Percentiles rank a stretch among this genome's conserved stretches.
These are phyloP conservation scores for Aspidoscelis tigris DNA, from an alignment of 2,113 vertebrate species.

Conservation along the genomic window DNA sequence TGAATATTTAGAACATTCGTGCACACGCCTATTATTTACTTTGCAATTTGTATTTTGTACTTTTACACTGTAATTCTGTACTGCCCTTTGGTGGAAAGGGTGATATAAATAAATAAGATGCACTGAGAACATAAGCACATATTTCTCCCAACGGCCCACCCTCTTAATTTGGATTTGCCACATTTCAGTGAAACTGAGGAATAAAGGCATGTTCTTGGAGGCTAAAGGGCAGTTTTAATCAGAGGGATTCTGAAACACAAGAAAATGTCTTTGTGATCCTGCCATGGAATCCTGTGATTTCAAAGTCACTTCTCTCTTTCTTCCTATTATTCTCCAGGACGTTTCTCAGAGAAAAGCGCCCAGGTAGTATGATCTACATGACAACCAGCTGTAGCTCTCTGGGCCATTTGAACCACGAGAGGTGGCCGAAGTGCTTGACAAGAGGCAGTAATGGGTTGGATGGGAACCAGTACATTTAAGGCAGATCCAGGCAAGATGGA, in stretches of 20 bases:
- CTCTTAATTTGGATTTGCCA: conserved; percentile 60
- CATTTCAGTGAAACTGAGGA: conserved; percentile 55
- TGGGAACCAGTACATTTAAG: too few species aligned
- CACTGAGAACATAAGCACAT: neutral
- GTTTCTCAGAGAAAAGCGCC: neutral
- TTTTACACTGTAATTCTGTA: too few species aligned
- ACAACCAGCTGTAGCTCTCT: too few species aligned
- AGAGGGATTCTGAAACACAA: conserved; percentile 50
- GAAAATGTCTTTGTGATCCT: conserved; percentile 49
- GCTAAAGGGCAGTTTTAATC: conserved; percentile 54
- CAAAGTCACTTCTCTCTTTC: neutral
- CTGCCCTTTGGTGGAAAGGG: too few species aligned
- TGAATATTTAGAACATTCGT: too few species aligned
- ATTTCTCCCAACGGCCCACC: neutral
- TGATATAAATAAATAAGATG: neutral
- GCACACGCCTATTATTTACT: too few species aligned
- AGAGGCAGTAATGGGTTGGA: too few species aligned
- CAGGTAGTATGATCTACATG: neutral
- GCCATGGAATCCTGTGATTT: conserved; percentile 42
- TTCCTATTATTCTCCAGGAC: neutral
- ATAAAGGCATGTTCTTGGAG: conserved; percentile 40
- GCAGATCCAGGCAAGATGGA: too few species aligned
- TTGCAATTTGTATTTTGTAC: too few species aligned
- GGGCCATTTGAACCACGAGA: too few species aligned
- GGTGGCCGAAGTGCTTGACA: too few species aligned